Percentiles rank a stretch among this genome's conserved stretches.
phyloP scores from a whole-genome alignment of 2,888 invertebrate species.

The Stegana nigrithorax region DNA sequence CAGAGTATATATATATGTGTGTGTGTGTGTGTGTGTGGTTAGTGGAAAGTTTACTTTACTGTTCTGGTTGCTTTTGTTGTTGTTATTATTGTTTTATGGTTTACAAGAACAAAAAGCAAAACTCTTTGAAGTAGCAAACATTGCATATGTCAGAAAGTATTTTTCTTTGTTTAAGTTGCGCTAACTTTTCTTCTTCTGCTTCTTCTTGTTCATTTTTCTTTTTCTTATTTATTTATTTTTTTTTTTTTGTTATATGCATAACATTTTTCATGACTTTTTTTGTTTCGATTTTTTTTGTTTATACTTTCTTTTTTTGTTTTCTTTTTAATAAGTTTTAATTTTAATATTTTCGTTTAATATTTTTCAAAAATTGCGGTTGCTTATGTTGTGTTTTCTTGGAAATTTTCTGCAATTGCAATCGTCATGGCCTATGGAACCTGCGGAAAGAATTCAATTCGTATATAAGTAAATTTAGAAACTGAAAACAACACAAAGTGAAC shows the following conservation, averaged over 20 bases:
- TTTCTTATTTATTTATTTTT: conserved; percentile 25
- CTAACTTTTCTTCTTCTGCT: conserved; percentile 30
- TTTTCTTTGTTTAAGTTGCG: conserved; percentile 28
- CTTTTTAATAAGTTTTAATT: conserved; percentile 30
- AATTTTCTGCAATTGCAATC: conserved; percentile 71
- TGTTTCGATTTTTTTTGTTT: conserved; percentile 28
- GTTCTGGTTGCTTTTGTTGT: not conserved
- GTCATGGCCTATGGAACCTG: conserved; percentile 86
- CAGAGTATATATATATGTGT: too few species aligned
- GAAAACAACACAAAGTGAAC: conserved; percentile 12
- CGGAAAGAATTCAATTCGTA: too few species aligned
- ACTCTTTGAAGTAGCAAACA: not conserved
- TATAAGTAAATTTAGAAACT: too few species aligned
- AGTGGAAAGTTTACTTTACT: too few species aligned
- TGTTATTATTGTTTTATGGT: not conserved
- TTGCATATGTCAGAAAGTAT: not conserved
- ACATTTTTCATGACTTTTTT: too few species aligned
- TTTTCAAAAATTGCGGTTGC: conserved; percentile 59
- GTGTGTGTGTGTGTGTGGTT: too few species aligned
- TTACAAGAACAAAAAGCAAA: not conserved
- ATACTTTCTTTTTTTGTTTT: conserved; percentile 23
- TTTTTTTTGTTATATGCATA: conserved; percentile 24
- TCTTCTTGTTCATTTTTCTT: conserved; percentile 24
- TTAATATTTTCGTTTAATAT: conserved; percentile 37
- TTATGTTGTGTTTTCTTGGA: conserved; percentile 57